Evolutionary conservation across 1,140 invertebrate genomes (phyloP), one percentile per base, ranked within the genome.

Genomic region (Atta cephalotes): DNA sequence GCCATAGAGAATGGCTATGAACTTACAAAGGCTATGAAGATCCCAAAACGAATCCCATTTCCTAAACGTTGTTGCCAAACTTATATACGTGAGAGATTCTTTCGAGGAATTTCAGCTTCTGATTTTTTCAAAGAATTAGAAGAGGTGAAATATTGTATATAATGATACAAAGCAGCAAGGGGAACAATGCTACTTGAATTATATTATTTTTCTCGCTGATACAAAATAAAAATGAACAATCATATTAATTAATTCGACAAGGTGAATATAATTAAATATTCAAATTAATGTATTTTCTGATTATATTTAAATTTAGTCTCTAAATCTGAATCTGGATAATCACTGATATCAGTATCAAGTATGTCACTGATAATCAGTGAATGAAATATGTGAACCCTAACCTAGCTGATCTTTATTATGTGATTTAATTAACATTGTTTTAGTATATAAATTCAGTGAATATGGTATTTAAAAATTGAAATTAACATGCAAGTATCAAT

Each of bases 1-100:
- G 87, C 92, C 90, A 91, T 89, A 87, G 88, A 92, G 87, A 93
- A 93, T 92, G 28, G 53, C 71, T 72, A n/a, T 53, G 66, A 78
- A 56, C 63, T 81, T 49, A 91, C 90, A 92, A 92, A 25, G 25
- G 25, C 0, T 25, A 25, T 91, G 49, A 89, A 79, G 45, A 88
- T 89, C 56, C 63, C 16, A 68, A 53, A 86, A 89, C 49, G 91
- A 72, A 89, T 80, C 81, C 53, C 70, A 84, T 80, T 56, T 35
- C 63, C 35, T 80, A 71, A 90, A 90, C 71, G 60, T 66, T 91
- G 85, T 92, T 92, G 78, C 88, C 78, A 92, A 92, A 90, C 87
- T 89, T 45, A 21, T 25, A n/a, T 62, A 53, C 82, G 35, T 86
- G 78, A 81, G 49, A 45, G 49, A 45, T 31, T 91, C 78, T 78